Percentiles rank a stretch among this genome's conserved stretches.
These are phyloP conservation scores for Protosalanx chinensis DNA, from an alignment of 2,797 vertebrate genomes.

Conservation along the genomic window DNA sequence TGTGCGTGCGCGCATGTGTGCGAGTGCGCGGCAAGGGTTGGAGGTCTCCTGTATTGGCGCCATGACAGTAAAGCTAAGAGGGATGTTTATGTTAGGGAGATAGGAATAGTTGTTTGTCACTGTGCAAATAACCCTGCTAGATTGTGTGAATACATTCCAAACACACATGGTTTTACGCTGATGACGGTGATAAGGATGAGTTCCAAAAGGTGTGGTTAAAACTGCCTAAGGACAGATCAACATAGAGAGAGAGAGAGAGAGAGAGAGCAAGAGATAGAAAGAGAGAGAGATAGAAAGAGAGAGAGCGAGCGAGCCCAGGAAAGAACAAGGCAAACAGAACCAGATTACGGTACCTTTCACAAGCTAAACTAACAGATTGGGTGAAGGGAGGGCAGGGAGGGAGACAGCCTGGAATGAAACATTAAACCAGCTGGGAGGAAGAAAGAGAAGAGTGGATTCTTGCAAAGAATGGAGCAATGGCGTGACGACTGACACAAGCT, in stretches of 20 bases:
- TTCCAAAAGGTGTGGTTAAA: neutral
- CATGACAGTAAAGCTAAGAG: neutral
- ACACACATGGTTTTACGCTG: no score
- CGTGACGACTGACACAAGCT: no score
- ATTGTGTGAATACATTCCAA: neutral
- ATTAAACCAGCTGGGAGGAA: neutral
- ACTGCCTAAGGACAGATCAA: neutral
- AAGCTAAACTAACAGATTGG: no score
- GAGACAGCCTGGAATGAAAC: neutral
- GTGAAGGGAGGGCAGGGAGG: neutral
- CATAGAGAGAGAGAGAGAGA: neutral
- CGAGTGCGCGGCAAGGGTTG: neutral
- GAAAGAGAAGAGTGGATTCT: neutral
- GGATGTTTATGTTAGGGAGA: neutral
- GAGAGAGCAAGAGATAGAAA: neutral
- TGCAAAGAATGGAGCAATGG: no score
- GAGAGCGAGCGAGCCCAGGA: neutral
- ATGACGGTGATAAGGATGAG: neutral
- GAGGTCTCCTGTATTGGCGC: neutral
- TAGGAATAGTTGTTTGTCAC: neutral
- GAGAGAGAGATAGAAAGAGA: neutral
- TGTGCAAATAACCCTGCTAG: neutral
- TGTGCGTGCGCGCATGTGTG: conserved; percentile 11
- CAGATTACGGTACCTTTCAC: neutral
- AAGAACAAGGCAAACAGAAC: neutral